Percentiles rank a stretch among this genome's conserved stretches.
Evolutionary conservation across 2,888 invertebrate species (phyloP).

Genomic region (Drosophila testacea): DNA sequence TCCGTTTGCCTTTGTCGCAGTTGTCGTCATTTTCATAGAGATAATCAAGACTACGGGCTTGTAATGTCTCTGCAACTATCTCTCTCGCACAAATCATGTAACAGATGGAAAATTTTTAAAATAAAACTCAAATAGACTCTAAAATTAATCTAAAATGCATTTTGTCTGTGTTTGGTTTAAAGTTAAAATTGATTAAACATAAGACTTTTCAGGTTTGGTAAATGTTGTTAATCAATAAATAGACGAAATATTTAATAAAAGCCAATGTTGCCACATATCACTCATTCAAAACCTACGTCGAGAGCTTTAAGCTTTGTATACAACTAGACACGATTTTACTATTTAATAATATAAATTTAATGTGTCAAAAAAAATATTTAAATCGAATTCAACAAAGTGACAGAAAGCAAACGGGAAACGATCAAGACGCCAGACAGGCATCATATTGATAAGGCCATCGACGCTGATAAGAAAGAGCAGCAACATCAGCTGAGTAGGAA

Average conservation of each 20-base stretch:
- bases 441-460: slow-evolving; percentile 37
- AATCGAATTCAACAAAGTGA: slow-evolving; percentile 29
- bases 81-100: slow-evolving; percentile 52
- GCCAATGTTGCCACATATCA: slow-evolving; percentile 3
- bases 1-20: slow-evolving; percentile 67
- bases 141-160: not conserved
- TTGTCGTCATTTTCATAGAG: slow-evolving; percentile 43
- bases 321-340: not conserved
- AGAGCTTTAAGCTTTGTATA: slow-evolving; percentile 2
- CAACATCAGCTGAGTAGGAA: slow-evolving; percentile 16
- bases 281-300: not conserved
- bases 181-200: slow-evolving; percentile 10
- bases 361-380: slow-evolving; percentile 11
- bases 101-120: slow-evolving; percentile 53
- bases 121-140: slow-evolving; percentile 18
- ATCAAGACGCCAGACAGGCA: slow-evolving; percentile 44
- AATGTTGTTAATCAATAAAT: slow-evolving; percentile 7
- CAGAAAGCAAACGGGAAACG: slow-evolving; percentile 9
- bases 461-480: slow-evolving; percentile 29
- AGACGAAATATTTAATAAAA: not conserved
- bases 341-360: not conserved
- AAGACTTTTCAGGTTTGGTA: slow-evolving; percentile 1
- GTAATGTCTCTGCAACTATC: slow-evolving; percentile 43
- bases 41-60: slow-evolving; percentile 59
- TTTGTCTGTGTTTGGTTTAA: not conserved